A percentile compares a stretch with the other conserved stretches of the same genome.
Evolutionary conservation across 1,140 invertebrate species (phyloP).

Genomic region (Andricus grossulariae): DNA sequence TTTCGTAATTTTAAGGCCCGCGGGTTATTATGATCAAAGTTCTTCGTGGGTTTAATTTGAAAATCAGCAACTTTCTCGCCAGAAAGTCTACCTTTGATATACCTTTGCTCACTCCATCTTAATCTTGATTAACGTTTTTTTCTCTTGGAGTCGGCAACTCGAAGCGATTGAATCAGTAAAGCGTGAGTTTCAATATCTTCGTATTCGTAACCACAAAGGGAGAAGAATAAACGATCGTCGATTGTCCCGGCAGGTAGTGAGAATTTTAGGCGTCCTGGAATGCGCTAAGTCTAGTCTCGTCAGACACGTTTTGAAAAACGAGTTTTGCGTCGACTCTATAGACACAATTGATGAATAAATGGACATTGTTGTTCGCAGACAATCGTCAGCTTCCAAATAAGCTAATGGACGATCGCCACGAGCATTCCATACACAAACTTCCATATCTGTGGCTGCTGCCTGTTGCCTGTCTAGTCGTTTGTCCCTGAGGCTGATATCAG

Average conservation of each 20-base stretch:
- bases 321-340: background rate
- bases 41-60: too few relatives aligned
- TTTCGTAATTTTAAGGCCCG: too few relatives aligned
- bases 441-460: background rate
- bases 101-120: background rate
- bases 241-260: background rate
- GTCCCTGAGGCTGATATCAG: conserved; percentile 2
- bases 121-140: background rate
- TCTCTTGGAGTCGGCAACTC: background rate
- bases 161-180: conserved; percentile 17
- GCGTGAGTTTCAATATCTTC: background rate
- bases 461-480: conserved; percentile 2
- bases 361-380: background rate
- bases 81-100: background rate
- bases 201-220: background rate
- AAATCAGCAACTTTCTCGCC: too few relatives aligned
- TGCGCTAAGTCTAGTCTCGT: too few relatives aligned
- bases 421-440: background rate
- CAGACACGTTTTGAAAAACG: background rate
- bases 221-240: background rate
- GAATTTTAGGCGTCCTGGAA: too few relatives aligned
- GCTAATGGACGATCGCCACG: background rate
- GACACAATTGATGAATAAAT: conserved; percentile 5
- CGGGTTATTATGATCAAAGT: too few relatives aligned
- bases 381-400: background rate